Evolutionary conservation across 2,113 vertebrate genomes (phyloP).

Genomic region (Psophia crepitans): DNA sequence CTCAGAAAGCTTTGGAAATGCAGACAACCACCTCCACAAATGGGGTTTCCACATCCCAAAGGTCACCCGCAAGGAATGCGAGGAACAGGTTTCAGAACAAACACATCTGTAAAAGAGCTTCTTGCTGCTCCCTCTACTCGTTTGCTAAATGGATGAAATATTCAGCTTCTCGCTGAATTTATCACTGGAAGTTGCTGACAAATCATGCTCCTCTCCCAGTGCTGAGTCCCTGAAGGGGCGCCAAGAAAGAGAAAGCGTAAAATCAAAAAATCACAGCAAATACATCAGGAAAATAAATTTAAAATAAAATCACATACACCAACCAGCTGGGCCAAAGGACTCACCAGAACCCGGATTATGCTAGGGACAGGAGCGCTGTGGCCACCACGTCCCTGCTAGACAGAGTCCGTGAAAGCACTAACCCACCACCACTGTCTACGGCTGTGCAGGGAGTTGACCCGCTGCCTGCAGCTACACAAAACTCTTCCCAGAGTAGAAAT

Average conservation of each 20-base stretch:
- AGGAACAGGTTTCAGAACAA: constrained; percentile 18
- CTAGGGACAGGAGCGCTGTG: not conserved
- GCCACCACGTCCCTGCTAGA: not conserved
- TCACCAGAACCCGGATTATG: not conserved
- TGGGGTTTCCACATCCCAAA: not conserved
- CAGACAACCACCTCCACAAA: not conserved
- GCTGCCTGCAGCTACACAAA: not conserved
- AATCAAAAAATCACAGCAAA: not conserved
- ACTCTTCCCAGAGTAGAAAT: not conserved
- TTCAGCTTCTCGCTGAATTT: not conserved
- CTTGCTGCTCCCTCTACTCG: constrained; percentile 1
- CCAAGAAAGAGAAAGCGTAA: not conserved
- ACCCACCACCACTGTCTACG: not conserved
- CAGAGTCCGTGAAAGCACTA: not conserved
- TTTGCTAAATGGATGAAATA: constrained; percentile 24
- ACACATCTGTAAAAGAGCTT: not conserved
- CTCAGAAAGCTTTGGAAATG: constrained; percentile 18
- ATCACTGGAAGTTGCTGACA: constrained; percentile 30
- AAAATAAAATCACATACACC: not conserved
- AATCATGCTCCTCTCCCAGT: constrained; percentile 2
- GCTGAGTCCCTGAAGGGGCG: not conserved
- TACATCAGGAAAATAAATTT: not conserved
- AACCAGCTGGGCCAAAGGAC: not conserved
- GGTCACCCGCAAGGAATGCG: not conserved
- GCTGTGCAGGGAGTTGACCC: not conserved